Base-by-base conservation (phyloP, 2,113 vertebrate genomes). In the Lagopus leucura region DNA sequence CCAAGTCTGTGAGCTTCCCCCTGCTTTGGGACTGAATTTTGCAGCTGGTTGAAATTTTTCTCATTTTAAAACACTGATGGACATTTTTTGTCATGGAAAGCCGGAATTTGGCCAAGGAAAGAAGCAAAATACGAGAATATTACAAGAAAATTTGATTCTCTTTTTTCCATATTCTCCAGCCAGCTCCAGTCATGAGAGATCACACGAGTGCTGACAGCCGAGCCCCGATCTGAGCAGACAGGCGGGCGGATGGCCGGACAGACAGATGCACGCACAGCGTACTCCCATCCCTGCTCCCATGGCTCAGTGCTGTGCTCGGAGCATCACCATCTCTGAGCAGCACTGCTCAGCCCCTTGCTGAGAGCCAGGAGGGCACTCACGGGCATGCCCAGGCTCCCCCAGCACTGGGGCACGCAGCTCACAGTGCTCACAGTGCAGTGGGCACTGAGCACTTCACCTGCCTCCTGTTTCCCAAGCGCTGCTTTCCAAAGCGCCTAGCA, bases 11-110 rank as follows among this genome's bases (percentile, higher is more conserved):
- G 50, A 42, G 32, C 80, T 54, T 38, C 28, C 63, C 61, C 36
- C 60, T 22, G 72, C 65, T 92, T 77, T 92, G 88, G 88, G 96
- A 88, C 79, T 88, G 72, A 71, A 86, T 94, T 90, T 91, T 90
- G 92, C 90, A 93, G 90, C 88, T 91, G 85, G 72, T 90, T 95
- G 72, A 91, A 91, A 93, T 93, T 93, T 93, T 95, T 95, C 76
- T 95, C 65, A 47, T 91, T 96, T 94, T 50, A 71, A 83, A 86
- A 88, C 2, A 0, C 63, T 10, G 5, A 21, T 66, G 40, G 42
- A 95, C 34, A 13, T 93, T 91, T 30, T 94, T 91, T 94, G 91
- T 93, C 79, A 86, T 74, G 69, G 79, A 94, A 96, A 93, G 12
- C 0, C 27, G 0, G 72, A 88, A 90, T 95, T 8, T 80, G 60